phyloP scores from a whole-genome alignment of 2,113 vertebrate genomes.

The mouse (Mus musculus) region GRCm39 chr5:14137001-14137500 shows the following conservation, averaged over 20 bases:
- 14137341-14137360: background rate
- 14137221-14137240: background rate
- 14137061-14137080: background rate
- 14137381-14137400: accelerated
- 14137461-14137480: background rate
- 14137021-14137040: constrained; percentile 2
- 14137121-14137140: background rate
- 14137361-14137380: background rate
- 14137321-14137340: background rate
- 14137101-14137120: background rate
- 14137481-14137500: background rate
- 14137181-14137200: background rate
- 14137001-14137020: background rate
- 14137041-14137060: background rate
- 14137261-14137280: background rate
- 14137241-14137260: background rate
- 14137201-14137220: background rate
- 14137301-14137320: background rate
- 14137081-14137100: background rate
- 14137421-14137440: no score
- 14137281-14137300: background rate
- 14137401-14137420: background rate
- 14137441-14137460: background rate
- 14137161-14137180: background rate
- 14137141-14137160: background rate